Percentiles rank a stretch among this genome's conserved stretches.
Evolutionary conservation across 2,797 vertebrate genomes (phyloP).

Genomic region (Oophaga sylvatica): DNA sequence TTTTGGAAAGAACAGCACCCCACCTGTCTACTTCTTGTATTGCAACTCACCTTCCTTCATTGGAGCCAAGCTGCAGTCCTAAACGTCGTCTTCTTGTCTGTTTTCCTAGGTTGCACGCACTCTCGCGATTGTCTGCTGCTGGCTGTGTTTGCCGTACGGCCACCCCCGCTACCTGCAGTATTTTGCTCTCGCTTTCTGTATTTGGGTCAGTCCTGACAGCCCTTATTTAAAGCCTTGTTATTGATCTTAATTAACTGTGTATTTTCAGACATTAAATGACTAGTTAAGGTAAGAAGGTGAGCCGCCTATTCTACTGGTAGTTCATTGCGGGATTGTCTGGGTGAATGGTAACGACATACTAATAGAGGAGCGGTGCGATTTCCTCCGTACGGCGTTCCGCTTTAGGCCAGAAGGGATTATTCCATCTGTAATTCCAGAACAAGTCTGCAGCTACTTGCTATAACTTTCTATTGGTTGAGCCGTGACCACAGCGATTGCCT

Average conservation of each 20-base stretch:
- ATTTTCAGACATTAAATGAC: neutral
- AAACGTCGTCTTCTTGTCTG: neutral
- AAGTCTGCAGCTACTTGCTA: neutral
- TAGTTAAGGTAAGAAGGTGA: constrained; percentile 1
- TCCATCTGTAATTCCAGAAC: neutral
- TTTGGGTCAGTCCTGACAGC: neutral
- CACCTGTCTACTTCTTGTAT: neutral
- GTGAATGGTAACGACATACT: neutral
- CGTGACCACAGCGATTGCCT: neutral
- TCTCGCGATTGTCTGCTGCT: too few species aligned
- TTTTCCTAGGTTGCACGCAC: neutral
- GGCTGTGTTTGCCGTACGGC: too few species aligned
- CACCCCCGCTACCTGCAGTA: neutral
- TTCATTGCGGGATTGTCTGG: neutral
- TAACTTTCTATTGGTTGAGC: neutral
- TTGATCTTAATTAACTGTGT: constrained; percentile 32
- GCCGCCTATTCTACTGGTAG: neutral
- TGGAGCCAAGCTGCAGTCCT: too few species aligned
- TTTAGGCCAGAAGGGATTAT: neutral
- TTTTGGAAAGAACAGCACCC: neutral
- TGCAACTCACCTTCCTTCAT: neutral
- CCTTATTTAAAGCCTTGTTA: constrained; percentile 14
- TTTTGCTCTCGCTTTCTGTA: neutral
- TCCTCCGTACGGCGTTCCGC: too few species aligned
- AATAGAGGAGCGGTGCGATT: neutral